Base-by-base conservation (phyloP, 2,888 invertebrate genomes). In the Diarsia dahlii region DNA sequence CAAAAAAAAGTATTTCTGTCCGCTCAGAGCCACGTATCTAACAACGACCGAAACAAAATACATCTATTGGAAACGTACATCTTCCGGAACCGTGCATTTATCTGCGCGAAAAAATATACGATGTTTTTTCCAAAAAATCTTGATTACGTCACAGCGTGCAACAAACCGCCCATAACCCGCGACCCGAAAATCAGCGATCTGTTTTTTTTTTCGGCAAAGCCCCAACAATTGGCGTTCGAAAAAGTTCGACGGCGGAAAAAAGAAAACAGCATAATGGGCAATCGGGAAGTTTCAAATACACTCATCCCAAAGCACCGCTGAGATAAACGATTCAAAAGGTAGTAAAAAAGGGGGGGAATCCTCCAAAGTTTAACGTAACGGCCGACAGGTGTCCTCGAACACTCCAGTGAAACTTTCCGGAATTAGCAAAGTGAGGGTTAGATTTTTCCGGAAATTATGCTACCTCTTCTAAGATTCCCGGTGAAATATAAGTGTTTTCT, bases 271-370 rank as follows among this genome's bases (percentile, higher is more conserved):
- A 88, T 90, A 91, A 93, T 91, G 89, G 90, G 90, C 93, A 91
- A 93, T 94, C 91, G 91, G 82, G 76, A 93, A 93, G 90, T 93
- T 93, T 92, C 84, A 87, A 91, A 92, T 91, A 91, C 92, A 92
- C 92, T 91, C 89, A 85, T 86, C 88, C 85, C 88, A 82, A 89
- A 90, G 89, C 86, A 87, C 88, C 88, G 88, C 85, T 87, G 90
- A 90, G 91, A 92, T 91, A 92, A 91, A 91, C 91, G 91, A 89
- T 89, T 90, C 87, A 91, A 91, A 90, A 89, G 89, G 89, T 88
- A 89, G 89, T 90, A 90, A 90, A 91, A 90, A 85, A 85, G 86
- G 85, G 88, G 81, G 84, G 81, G 82, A 80, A 84, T 79, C 81
- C 75, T 81, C 62, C 66, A 76, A 90, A 93, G 90, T 89, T 92